Conservation (phyloP, 2,113 vertebrate species). For the Bagarius yarrelli region DNA sequence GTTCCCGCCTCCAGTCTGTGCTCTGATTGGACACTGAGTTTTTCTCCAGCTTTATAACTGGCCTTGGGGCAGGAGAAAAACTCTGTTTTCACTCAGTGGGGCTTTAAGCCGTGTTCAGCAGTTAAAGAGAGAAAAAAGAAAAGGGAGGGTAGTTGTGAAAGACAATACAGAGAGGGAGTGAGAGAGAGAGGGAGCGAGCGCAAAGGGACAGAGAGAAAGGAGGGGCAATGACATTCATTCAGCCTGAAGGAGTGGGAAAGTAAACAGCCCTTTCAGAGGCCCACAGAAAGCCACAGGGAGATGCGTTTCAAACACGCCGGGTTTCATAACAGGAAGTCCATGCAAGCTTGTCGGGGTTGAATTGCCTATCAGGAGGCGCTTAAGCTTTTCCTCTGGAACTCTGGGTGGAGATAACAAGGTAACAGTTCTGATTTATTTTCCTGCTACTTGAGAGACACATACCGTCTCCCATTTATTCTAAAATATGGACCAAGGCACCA, state of each 20-base stretch:
- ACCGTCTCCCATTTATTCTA: slow-evolving; percentile 35
- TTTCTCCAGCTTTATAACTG: slow-evolving; percentile 55
- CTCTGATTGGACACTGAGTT: slow-evolving; percentile 32
- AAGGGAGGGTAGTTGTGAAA: slow-evolving; percentile 34
- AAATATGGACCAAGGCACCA: slow-evolving; percentile 60
- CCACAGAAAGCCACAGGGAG: slow-evolving; percentile 43
- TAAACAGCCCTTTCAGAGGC: slow-evolving; percentile 63
- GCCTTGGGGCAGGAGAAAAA: slow-evolving; percentile 36
- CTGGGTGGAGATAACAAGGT: slow-evolving; percentile 64
- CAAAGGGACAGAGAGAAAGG: slow-evolving; percentile 53
- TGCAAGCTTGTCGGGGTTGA: slow-evolving; percentile 62
- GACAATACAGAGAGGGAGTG: slow-evolving; percentile 21
- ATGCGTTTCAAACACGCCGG: slow-evolving; percentile 54
- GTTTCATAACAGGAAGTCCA: slow-evolving; percentile 55
- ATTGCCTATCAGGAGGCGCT: slow-evolving; percentile 60
- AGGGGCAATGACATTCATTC: slow-evolving; percentile 58
- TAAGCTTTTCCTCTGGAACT: slow-evolving; percentile 61
- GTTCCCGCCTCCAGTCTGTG: slow-evolving; percentile 26
- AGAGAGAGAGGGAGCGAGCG: slow-evolving; percentile 48
- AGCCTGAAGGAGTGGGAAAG: slow-evolving; percentile 62
- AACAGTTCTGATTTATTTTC: slow-evolving; percentile 55
- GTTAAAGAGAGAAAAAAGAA: slow-evolving; percentile 32
- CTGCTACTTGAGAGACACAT: neutral
- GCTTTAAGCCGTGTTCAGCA: slow-evolving; percentile 54
- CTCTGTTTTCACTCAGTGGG: slow-evolving; percentile 53